Evolutionary conservation across 2,113 vertebrate species (phyloP).

Genomic region (Sturnira hondurensis): DNA sequence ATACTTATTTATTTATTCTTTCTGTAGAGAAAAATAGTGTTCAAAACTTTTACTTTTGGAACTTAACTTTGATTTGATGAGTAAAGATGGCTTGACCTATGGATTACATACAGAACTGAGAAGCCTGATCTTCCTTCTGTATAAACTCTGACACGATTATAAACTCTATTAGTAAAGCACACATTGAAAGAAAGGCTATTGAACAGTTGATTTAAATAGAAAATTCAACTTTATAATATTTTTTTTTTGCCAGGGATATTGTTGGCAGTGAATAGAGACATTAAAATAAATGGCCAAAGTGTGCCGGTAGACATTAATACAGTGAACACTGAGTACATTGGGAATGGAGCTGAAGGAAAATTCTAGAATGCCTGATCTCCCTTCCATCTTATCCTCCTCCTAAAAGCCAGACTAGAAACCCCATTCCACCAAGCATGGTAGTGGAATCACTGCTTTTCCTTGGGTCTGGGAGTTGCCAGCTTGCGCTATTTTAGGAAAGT

Average conservation of each 20-base stretch:
- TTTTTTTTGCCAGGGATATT: background rate
- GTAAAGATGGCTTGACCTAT: background rate
- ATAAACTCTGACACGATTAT: constrained; percentile 13
- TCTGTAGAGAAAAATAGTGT: background rate
- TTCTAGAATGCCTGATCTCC: background rate
- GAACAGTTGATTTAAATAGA: background rate
- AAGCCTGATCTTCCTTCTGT: background rate
- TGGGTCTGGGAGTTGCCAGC: background rate
- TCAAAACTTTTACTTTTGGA: background rate
- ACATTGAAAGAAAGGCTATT: background rate
- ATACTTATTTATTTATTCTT: background rate
- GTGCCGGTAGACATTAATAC: background rate
- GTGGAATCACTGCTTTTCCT: background rate
- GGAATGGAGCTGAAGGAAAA: background rate
- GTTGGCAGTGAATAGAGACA: background rate
- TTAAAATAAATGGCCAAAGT: background rate
- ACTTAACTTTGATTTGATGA: constrained; percentile 7
- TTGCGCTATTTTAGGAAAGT: background rate
- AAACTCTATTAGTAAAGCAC: background rate
- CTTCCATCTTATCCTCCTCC: background rate
- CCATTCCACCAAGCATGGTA: background rate
- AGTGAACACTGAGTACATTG: background rate
- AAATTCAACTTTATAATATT: background rate
- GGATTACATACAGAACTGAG: background rate
- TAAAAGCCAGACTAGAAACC: background rate